Evolutionary conservation across 2,113 vertebrate species (phyloP), one percentile per base, ranked within the genome.

Genomic region (Theristicus caerulescens): DNA sequence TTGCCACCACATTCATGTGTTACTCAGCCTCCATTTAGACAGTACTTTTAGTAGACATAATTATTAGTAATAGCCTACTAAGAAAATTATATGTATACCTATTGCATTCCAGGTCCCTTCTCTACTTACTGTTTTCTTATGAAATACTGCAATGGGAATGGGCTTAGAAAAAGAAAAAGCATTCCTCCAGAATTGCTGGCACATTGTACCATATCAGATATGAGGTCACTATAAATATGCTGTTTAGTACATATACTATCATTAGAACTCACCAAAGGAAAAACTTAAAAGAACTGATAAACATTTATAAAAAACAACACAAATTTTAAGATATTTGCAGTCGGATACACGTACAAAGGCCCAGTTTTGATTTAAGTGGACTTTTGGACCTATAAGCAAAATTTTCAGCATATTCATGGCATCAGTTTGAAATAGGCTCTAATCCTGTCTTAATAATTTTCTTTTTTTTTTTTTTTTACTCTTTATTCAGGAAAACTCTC

Each of bases 31-130:
- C 27, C 13, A 7, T 27, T 72, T 15, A 42, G 55, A 47, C 25
- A 16, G 18, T 15, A 27, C 20, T 57, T 55, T 61, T 13, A 46
- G n/a, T 22, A 46, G 27, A 11, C 1, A 0, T 1, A 13, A 46
- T 15, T 40, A 31, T 14, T 34, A 34, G 42, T 20, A 51, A 65
- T 3, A 58, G 22, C 15, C 36, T 57, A 24, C 26, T 24, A 36
- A 51, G 21, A 71, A n/a, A 20, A 19, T 27, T 51, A 57, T 21
- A 11, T 7, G 1, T 44, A 16, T 7, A 65, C 11, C 19, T 38
- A 24, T 16, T 13, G n/a, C 32, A 38, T 73, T 59, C 38, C 46
- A 65, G 22, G 36, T 78, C 81, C 65, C 44, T 79, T 58, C 66
- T 73, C 34, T 62, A 11, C 34, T 69, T 25, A 22, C 31, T 36